Base-by-base conservation (phyloP, 1,140 invertebrate species). In the Drosophila burlai region DNA sequence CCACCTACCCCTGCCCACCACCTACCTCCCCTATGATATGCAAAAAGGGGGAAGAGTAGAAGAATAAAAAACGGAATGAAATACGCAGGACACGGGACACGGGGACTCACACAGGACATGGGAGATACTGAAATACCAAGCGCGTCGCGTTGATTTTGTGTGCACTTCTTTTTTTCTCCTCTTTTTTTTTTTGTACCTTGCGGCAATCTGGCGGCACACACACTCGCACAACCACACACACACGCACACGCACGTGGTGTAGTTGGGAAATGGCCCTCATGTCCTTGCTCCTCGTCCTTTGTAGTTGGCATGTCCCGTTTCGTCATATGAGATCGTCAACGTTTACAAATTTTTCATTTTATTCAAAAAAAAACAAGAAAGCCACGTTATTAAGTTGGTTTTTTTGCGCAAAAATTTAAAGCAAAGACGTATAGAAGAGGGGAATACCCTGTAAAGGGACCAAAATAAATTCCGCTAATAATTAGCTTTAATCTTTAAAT, bases 251-350 rank as follows among this genome's bases (percentile, higher is more conserved):
- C 55, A 58, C 73, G 60, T 76, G 55, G 58, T 76, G 40, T 76
- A 75, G 72, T 75, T 57, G 76, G 24, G 24, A 78, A 78, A 79
- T 80, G 77, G 76, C 76, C 77, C 77, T 80, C 77, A 80, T 80
- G 76, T 79, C 63, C 46, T 63, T 73, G 73, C 68, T 62, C 82
- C 47, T 63, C 58, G 68, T 84, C 85, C 85, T 89, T 89, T 89
- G 84, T 89, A 89, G 81, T 90, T 89, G 78, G 85, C 75, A 90
- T 89, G 85, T 89, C 85, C 85, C 85, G 85, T 89, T 89, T 82
- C 86, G 85, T 89, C 81, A 89, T 89, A 90, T 85, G 85, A 89
- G 85, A 90, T 89, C 85, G 71, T 73, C 60, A 81, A 60, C 81
- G 79, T 80, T 90, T 85, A 90, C 85, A 85, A 89, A 89, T 79